These are phyloP conservation scores for Brachyhypopomus occidentalis DNA, from an alignment of 2,113 vertebrate species.

Conservation along the genomic window DNA sequence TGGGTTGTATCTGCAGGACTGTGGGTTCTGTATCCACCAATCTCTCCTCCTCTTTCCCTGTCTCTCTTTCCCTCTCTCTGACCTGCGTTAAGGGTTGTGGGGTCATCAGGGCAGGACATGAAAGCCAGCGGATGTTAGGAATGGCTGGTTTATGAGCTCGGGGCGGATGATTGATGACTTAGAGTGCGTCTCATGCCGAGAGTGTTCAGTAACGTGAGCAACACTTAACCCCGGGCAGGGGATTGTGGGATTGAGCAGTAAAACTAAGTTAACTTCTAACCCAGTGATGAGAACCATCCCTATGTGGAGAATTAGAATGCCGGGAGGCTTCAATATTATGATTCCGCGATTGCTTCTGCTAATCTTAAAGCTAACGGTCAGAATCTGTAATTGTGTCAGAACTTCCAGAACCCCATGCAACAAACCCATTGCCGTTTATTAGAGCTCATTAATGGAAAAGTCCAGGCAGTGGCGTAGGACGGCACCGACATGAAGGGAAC, in stretches of 20 bases:
- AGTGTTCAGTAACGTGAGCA: conserved; percentile 48
- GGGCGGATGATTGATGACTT: conserved; percentile 72
- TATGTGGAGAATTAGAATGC: not conserved
- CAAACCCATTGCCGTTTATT: conserved; percentile 5
- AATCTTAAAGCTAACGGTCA: not conserved
- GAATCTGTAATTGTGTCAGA: not conserved
- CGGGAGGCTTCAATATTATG: not conserved
- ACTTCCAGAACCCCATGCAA: not conserved
- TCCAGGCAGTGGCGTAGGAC: not conserved
- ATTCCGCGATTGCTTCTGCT: not conserved
- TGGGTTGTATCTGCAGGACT: conserved; percentile 10
- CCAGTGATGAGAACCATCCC: conserved; percentile 7
- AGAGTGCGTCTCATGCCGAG: conserved; percentile 64
- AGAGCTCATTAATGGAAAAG: not conserved
- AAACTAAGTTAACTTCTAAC: conserved; percentile 65
- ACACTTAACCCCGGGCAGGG: conserved; percentile 59
- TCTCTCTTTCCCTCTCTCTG: not conserved
- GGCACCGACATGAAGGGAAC: not conserved
- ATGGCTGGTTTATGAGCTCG: conserved; percentile 71
- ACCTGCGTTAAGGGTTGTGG: conserved; percentile 66
- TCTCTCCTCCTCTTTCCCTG: not conserved
- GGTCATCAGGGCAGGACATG: conserved; percentile 67
- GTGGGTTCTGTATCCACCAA: not conserved
- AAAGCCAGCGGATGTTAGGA: conserved; percentile 67
- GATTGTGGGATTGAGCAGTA: conserved; percentile 64